Evolutionary conservation across 1,140 invertebrate species (phyloP), one percentile per base, ranked within the genome.

Genomic region (Plectrocnemia conspersa): DNA sequence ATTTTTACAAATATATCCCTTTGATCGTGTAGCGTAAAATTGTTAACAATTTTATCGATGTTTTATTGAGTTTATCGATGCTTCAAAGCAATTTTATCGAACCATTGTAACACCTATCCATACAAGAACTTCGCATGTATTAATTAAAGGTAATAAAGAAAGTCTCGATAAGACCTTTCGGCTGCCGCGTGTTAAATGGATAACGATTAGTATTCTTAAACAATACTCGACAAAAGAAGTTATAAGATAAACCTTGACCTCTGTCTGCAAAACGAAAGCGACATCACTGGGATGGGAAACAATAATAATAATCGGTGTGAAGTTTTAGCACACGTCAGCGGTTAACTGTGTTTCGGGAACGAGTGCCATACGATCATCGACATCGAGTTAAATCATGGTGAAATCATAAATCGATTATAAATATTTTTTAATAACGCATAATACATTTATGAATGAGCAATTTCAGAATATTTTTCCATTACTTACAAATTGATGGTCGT

Each of bases 241-340:
- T 29, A 38, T 6, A 10, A 38, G 7, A n/a, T 38, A 38, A 50
- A 38, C 47, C 47, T 38, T 50, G 47, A 50, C 33, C 47, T 32
- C 22, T 38, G 33, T 38, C 47, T 15, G 16, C n/a, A 11, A 50
- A 50, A 50, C 47, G 47, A 50, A 50, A 50, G 47, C 47, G 47
- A 50, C 21, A 33, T 21, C 7, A 24, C 47, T 24, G n/a, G n/a
- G n/a, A 38, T 50, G 47, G 47, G 47, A 50, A 50, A 38, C 35
- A 47, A 22, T 21, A 47, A 35, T 24, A 10, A 50, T 50, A 38
- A 50, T 50, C 33, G 15, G 33, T 21, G 47, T 25, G 36, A 50
- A 50, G 16, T 24, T 50, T 38, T 25, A 25, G 40, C 23, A 36
- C 38, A 50, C 16, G 40, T 50, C 36, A 23, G 23, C 4, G 23